Percentiles rank a stretch among this genome's conserved stretches.
These are phyloP conservation scores for Ptilonorhynchus violaceus DNA, from an alignment of 2,113 vertebrate species.

Conservation along the genomic window DNA sequence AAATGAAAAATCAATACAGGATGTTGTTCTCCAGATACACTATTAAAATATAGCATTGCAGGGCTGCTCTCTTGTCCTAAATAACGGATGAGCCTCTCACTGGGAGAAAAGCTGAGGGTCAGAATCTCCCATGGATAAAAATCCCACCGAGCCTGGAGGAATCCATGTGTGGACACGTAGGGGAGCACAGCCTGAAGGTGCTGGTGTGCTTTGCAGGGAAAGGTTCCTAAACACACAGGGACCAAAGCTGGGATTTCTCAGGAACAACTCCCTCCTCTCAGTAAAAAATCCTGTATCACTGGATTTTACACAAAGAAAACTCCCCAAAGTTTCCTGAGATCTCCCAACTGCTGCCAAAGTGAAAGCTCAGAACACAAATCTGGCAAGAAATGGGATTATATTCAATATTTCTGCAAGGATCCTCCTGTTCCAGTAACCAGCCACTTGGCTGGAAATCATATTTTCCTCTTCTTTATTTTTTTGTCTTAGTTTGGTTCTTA, in stretches of 20 bases:
- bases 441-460: neutral
- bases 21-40: constrained; percentile 37
- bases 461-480: neutral
- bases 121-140: neutral
- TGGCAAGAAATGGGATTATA: neutral
- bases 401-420: neutral
- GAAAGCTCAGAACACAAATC: neutral
- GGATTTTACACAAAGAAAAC: neutral
- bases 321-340: neutral
- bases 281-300: rapidly evolving
- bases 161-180: rapidly evolving
- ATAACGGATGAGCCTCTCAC: neutral
- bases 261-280: neutral
- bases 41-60: constrained; percentile 22
- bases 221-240: rapidly evolving
- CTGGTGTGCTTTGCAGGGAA: rapidly evolving
- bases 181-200: rapidly evolving
- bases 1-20: constrained; percentile 59
- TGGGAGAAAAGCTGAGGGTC: neutral
- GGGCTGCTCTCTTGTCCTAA: neutral
- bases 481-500: neutral
- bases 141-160: rapidly evolving
- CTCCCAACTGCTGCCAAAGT: neutral
- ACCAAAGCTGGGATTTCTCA: neutral
- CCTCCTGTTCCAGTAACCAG: neutral